Evolutionary conservation across 2,888 invertebrate species (phyloP).

Genomic region (Dyspetes luteomarginatus): DNA sequence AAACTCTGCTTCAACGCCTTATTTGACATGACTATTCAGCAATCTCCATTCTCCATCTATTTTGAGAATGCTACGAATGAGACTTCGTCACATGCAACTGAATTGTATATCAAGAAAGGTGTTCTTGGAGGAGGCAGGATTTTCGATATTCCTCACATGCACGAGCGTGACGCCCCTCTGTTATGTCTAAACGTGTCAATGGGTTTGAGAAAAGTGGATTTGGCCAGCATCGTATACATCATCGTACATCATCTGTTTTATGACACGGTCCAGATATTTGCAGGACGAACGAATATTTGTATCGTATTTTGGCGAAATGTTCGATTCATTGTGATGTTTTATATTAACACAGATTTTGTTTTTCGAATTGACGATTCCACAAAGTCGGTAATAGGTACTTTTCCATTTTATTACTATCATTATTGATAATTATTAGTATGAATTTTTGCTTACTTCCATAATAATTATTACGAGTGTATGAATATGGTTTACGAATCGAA

Average conservation of each 20-base stretch:
- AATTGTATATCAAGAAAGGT: slow-evolving; percentile 11
- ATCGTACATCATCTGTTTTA: slow-evolving; percentile 21
- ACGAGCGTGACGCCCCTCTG: background rate
- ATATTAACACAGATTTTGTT: background rate
- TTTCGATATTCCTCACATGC: slow-evolving; percentile 8
- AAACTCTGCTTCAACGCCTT: slow-evolving; percentile 55
- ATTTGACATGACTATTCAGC: slow-evolving; percentile 67
- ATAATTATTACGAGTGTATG: too few species aligned
- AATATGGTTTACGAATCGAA: too few species aligned
- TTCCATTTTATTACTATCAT: background rate
- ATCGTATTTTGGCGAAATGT: background rate
- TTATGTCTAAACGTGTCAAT: slow-evolving; percentile 17
- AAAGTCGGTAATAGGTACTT: background rate
- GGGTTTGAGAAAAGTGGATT: slow-evolving; percentile 32
- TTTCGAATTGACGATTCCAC: background rate
- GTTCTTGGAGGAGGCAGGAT: background rate
- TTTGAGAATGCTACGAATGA: background rate
- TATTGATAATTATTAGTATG: too few species aligned
- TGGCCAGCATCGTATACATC: slow-evolving; percentile 32
- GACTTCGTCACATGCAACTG: slow-evolving; percentile 12
- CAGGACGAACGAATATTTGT: background rate
- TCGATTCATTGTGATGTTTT: background rate
- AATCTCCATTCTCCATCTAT: slow-evolving; percentile 17
- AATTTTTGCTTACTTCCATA: too few species aligned
- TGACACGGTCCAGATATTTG: background rate